Evolutionary conservation across 2,113 vertebrate species (phyloP), one percentile per base, ranked within the genome.

Genomic region (Haplotaxodon microlepis): DNA sequence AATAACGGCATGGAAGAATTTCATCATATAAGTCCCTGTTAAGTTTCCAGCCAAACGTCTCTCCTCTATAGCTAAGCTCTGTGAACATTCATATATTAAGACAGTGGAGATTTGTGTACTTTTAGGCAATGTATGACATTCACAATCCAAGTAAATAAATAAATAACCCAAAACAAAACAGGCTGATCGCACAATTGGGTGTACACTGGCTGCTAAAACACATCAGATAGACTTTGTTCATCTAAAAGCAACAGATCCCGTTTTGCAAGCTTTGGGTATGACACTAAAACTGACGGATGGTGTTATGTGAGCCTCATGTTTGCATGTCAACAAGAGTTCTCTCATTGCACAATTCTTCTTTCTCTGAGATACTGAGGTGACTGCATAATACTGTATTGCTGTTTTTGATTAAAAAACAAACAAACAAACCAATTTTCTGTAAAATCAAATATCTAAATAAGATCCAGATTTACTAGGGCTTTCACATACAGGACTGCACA

Each of bases 401-500:
- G 92, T 92, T 88, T 94, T 93, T 82, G 92, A 92, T 94, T 34
- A n/a, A 78, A 78, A 54, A 42, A 90, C 57, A 93, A 24, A 89
- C 47, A 93, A 14, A 69, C 34, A 21, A 42, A 42, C 66, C 8
- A 92, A 66, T 82, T 61, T 59, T 88, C 89, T 88, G 92, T 92
- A 95, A 69, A 96, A 95, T 92, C 87, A 94, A 92, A 92, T 51
- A 89, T 92, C 85, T 56, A 90, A 91, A 91, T 86, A 94, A 94
- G 81, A 92, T 95, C 90, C 91, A 95, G 88, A 95, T 96, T 96
- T 91, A 96, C 96, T 91, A 95, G 96, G 95, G 95, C 93, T 95
- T 95, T 95, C 92, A 96, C 96, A 95, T 93, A 96, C 92, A 96
- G 93, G 89, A 96, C 94, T 92, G 93, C 95, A 96, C 96, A 96